A percentile compares a stretch with the other conserved stretches of the same genome.
Evolutionary conservation across 2,797 vertebrate genomes (phyloP).

Genomic region (Phrynocephalus vlangalii): DNA sequence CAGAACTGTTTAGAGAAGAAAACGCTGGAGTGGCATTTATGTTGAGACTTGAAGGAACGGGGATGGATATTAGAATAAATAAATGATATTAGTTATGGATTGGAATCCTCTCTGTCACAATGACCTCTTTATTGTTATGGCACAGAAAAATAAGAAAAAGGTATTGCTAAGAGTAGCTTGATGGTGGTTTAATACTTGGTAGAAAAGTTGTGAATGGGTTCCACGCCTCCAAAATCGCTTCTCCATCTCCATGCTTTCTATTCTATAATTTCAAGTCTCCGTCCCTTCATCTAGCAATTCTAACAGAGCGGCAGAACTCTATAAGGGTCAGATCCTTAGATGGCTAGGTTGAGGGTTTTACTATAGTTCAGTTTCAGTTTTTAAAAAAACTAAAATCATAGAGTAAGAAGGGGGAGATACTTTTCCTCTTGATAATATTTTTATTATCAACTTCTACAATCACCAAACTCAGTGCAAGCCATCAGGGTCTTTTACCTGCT

Average conservation of each 20-base stretch:
- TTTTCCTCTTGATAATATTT: background rate
- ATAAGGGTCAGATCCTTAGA: no score
- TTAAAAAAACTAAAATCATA: no score
- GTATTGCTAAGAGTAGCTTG: no score
- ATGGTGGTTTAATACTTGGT: no score
- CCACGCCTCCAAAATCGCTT: no score
- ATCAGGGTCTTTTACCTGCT: no score
- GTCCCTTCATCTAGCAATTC: background rate
- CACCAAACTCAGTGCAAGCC: background rate
- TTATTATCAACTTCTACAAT: background rate
- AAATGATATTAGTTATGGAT: background rate
- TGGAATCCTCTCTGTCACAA: background rate
- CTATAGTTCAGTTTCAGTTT: no score
- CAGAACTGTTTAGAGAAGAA: background rate
- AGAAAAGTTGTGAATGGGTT: background rate
- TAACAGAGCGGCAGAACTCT: background rate
- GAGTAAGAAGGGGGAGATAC: background rate
- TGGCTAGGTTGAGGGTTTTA: no score
- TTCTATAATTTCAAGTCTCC: no score
- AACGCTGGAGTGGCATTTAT: background rate
- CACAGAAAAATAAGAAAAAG: background rate
- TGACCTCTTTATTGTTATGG: background rate
- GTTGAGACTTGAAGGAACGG: background rate
- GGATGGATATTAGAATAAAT: background rate
- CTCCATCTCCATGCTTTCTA: no score